Evolutionary conservation across 2,888 invertebrate genomes (phyloP), one percentile per base, ranked within the genome.

Genomic region (Allophyes oxyacanthae): DNA sequence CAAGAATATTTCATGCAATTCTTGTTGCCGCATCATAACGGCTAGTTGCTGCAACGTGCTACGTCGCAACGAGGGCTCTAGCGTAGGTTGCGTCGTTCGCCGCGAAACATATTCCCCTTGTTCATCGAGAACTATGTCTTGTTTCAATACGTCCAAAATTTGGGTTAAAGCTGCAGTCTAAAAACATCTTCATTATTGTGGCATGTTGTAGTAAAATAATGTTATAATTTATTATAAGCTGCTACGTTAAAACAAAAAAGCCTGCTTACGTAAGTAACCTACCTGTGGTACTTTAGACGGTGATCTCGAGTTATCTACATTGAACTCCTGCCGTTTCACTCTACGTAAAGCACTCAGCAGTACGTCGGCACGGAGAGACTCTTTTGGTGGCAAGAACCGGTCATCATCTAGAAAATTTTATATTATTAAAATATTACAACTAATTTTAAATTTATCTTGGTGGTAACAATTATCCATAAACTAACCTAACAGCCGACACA

Each of bases 31-130:
- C 80, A 96, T 83, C 94, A 96, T 95, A 0, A 96, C 96, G 20
- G 95, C 95, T 14, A 96, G 86, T 86, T 97, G 96, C 57, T 96
- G 95, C 53, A 96, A 85, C 30, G 96, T 96, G 43, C 96, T 96
- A 71, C 96, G 94, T 6, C 95, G 93, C 49, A 97, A 88, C n/a
- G 95, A 95, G 0, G 96, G 96, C 72, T 96, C 96, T 10, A 96
- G 77, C 0, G 87, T 82, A 0, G 93, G 88, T 10, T 79, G 82
- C 6, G 72, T 36, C 1, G 68, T 50, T 0, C 66, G 59, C 0
- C 75, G 75, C 0, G 81, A 67, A 2, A 81, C 64, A n/a, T 80
- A 85, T 44, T 83, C 86, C 2, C 83, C 85, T n/a, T 83, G 79
- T 11, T 87, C 87, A 43, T 91, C 87, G 1, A 91, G 61, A 5